Evolutionary conservation across 2,888 invertebrate genomes (phyloP).

Genomic region (Thyatira batis): DNA sequence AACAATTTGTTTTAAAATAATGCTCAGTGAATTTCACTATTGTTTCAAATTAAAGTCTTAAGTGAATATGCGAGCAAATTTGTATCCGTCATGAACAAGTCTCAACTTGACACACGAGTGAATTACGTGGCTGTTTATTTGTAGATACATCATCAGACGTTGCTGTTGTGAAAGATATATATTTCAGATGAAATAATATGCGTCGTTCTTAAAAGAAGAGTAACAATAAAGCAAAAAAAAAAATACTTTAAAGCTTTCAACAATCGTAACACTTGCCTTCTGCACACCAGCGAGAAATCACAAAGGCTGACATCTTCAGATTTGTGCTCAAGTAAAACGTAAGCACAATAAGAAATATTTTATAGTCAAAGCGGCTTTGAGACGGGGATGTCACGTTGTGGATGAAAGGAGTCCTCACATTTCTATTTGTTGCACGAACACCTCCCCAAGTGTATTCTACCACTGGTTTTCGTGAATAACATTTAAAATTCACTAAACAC

Average conservation of each 20-base stretch:
- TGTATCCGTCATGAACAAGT: background rate
- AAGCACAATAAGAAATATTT: slow-evolving; percentile 54
- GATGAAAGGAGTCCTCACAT: slow-evolving; percentile 39
- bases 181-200: background rate
- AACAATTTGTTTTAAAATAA: slow-evolving; percentile 14
- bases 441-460: slow-evolving; percentile 15
- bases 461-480: slow-evolving; percentile 19
- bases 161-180: background rate
- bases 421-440: slow-evolving; percentile 47
- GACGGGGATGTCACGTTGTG: slow-evolving; percentile 28
- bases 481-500: slow-evolving; percentile 18
- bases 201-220: background rate
- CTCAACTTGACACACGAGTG: background rate
- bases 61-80: background rate
- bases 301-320: slow-evolving; percentile 42
- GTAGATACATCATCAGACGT: background rate
- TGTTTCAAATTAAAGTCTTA: background rate
- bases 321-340: slow-evolving; percentile 37
- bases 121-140: background rate
- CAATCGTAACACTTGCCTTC: slow-evolving; percentile 32
- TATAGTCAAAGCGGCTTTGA: slow-evolving; percentile 47
- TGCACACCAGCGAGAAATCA: slow-evolving; percentile 31
- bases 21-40: slow-evolving; percentile 1
- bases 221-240: slow-evolving; percentile 8
- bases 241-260: slow-evolving; percentile 16